These are phyloP conservation scores for Linnaemya vulpina DNA, from an alignment of 2,888 invertebrate species.

Conservation along the genomic window DNA sequence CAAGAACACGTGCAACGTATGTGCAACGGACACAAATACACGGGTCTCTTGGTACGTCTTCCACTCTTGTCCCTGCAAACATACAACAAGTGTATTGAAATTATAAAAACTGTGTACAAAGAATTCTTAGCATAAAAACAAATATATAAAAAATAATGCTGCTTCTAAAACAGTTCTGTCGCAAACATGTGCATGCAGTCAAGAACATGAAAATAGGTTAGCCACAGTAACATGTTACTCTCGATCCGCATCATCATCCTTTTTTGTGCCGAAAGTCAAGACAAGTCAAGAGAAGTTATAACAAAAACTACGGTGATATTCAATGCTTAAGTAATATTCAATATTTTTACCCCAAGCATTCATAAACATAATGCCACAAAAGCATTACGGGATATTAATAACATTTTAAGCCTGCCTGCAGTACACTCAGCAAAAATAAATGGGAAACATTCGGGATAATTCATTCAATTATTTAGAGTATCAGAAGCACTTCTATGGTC, in stretches of 20 bases:
- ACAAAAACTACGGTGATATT: neutral
- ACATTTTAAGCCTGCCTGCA: neutral
- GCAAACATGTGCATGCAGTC: slow-evolving; percentile 15
- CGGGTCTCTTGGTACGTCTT: neutral
- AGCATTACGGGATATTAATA: slow-evolving; percentile 16
- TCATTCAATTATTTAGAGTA: too few relatives aligned
- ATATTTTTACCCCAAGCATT: slow-evolving; percentile 11
- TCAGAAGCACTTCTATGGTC: too few relatives aligned
- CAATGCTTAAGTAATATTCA: slow-evolving; percentile 14
- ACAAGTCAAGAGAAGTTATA: neutral
- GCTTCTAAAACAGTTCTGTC: neutral
- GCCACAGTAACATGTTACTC: slow-evolving; percentile 5
- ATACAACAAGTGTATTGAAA: slow-evolving; percentile 17
- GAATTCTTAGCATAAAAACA: neutral
- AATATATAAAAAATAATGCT: neutral
- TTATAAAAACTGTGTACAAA: slow-evolving; percentile 30
- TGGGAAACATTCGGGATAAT: too few relatives aligned
- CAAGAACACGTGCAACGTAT: neutral
- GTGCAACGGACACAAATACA: slow-evolving; percentile 10
- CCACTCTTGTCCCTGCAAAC: slow-evolving; percentile 5
- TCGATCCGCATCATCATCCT: neutral
- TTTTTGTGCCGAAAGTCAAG: slow-evolving; percentile 1
- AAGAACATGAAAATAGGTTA: slow-evolving; percentile 3
- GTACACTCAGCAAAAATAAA: neutral
- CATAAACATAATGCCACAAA: neutral